Base-by-base conservation (phyloP, 2,797 vertebrate species). In the Acanthopagrus latus region DNA sequence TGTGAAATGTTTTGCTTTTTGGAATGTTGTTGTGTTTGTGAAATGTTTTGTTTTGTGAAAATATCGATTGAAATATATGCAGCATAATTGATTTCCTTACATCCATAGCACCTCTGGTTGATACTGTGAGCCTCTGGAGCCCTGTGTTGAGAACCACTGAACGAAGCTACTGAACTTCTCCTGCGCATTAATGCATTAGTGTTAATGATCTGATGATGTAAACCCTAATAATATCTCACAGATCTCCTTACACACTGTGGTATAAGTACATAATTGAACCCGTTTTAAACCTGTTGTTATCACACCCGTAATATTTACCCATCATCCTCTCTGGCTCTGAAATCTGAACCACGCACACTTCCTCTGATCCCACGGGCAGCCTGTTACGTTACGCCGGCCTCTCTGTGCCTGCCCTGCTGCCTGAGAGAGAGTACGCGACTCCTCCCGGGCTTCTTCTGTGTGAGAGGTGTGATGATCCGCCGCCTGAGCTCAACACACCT, bases 391-490 rank as follows among this genome's bases (percentile, higher is more conserved):
- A n/a, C n/a, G 54, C 54, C 18, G 41, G 17, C 7, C 46, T 38
- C 21, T 27, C 29, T 21, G 13, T 0, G 16, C 2, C 17, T 47
- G 21, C 16, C 16, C 47, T 21, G 52, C 62, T 38, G 57, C 64
- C 29, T 20, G 43, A 55, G 44, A 29, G 20, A 33, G 23, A 51
- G 29, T 20, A 23, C 4, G 63, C 29, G 12, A 54, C 14, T 29
- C 66, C 41, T 57, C 3, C 21, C 27, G 51, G 44, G 71, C 13
- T 58, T 50, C 43, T 29, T 71, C 29, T 54, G 27, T 16, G 57
- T 54, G 60, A 50, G 43, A 38, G 41, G 55, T 52, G 38, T 17
- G 58, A 56, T 13, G 41, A 76, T 70, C 60, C 51, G 43, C 27
- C 52, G 54, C 57, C 71, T 5, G 14, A 62, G 56, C 46, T 48